Percentiles rank a stretch among this genome's conserved stretches.
Evolutionary conservation across 2,888 invertebrate genomes (phyloP).

Genomic region (Andrena fulva): DNA sequence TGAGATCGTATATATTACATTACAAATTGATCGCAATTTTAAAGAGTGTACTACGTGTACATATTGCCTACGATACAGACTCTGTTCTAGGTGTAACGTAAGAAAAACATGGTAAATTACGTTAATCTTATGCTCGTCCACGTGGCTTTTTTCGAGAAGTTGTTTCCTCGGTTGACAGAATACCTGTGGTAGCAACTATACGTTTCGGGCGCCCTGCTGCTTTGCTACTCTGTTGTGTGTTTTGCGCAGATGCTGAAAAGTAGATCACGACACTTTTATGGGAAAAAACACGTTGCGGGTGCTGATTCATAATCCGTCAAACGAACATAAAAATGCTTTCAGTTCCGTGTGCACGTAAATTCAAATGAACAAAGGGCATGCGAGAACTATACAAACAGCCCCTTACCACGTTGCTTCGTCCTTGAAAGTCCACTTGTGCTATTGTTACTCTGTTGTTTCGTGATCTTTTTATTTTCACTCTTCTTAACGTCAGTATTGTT

Average conservation of each 20-base stretch:
- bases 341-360: not conserved
- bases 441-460: conserved; percentile 72
- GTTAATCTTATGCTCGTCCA: conserved; percentile 80
- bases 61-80: conserved; percentile 80
- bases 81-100: conserved; percentile 73
- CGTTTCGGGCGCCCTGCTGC: conserved; percentile 80
- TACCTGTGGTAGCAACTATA: conserved; percentile 71
- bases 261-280: conserved; percentile 2
- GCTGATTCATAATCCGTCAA: not conserved
- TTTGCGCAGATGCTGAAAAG: conserved; percentile 73
- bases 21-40: conserved; percentile 71
- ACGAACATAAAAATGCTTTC: not conserved
- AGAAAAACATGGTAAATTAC: conserved; percentile 60
- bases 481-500: conserved; percentile 77
- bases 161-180: conserved; percentile 75
- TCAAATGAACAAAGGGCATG: not conserved
- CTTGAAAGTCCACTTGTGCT: conserved; percentile 74
- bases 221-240: conserved; percentile 74
- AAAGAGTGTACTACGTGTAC: conserved; percentile 75
- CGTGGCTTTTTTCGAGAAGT: conserved; percentile 81
- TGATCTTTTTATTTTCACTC: conserved; percentile 70
- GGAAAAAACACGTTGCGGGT: not conserved
- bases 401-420: conserved; percentile 79
- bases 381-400: not conserved
- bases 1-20: conserved; percentile 74